Evolutionary conservation across 2,113 vertebrate species (phyloP).

Genomic region (Coturnix japonica): DNA sequence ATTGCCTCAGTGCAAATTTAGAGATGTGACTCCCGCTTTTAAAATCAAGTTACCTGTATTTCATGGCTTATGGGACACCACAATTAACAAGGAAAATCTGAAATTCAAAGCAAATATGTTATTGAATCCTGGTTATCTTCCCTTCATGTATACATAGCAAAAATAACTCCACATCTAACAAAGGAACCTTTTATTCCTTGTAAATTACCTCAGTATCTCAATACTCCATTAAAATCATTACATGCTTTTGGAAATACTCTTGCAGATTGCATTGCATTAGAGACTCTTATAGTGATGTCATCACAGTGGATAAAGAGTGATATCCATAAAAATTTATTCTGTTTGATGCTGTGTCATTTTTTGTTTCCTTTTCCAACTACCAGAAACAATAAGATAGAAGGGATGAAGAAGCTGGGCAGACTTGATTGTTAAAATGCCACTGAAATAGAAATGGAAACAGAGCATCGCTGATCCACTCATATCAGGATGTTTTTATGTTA

Average conservation of each 20-base stretch:
- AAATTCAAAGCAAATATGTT: neutral
- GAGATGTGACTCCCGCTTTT: neutral
- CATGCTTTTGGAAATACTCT: neutral
- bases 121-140: neutral
- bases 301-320: neutral
- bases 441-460: neutral
- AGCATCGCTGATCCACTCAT: rapidly evolving
- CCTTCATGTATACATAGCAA: neutral
- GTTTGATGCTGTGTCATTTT: neutral
- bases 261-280: constrained; percentile 11
- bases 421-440: neutral
- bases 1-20: neutral
- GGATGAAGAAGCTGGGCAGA: neutral
- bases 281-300: neutral
- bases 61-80: neutral
- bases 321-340: neutral
- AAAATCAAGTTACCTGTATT: neutral
- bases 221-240: constrained; percentile 31
- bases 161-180: neutral
- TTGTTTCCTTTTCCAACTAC: neutral
- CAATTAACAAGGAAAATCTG: neutral
- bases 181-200: neutral
- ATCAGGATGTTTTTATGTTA: neutral
- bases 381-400: neutral
- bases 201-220: neutral